phyloP scores from a whole-genome alignment of 2,888 invertebrate genomes.

The Apamea epomidion region DNA sequence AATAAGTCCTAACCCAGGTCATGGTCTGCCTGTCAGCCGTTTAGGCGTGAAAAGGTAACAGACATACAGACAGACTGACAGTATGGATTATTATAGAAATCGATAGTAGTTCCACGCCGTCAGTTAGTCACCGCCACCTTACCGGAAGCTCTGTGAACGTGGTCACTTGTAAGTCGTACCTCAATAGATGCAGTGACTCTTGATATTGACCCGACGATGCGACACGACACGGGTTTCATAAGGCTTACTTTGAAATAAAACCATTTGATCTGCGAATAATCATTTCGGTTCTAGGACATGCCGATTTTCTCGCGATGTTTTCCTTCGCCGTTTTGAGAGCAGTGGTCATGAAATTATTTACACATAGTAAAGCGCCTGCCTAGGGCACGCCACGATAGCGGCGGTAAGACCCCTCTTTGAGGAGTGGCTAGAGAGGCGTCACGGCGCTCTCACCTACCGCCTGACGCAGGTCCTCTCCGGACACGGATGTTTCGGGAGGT shows the following conservation, averaged over 20 bases:
- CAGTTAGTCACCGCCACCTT: not conserved
- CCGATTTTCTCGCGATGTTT: no score
- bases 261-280: not conserved
- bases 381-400: no score
- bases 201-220: conserved; percentile 13
- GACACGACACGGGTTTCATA: not conserved
- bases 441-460: no score
- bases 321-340: no score
- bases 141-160: not conserved
- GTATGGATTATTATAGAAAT: not conserved
- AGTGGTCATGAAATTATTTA: no score
- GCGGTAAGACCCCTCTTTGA: no score
- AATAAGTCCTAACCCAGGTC: no score
- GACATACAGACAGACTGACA: not conserved
- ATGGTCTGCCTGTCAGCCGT: not conserved
- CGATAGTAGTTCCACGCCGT: not conserved
- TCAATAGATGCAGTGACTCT: conserved; percentile 45
- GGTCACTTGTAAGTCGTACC: not conserved
- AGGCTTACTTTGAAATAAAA: not conserved
- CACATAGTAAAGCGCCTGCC: no score
- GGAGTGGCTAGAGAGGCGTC: no score
- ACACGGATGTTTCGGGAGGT: no score
- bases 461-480: no score
- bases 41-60: not conserved
- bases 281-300: no score